Base-by-base conservation (phyloP, 2,888 invertebrate genomes). In the Amblyjoppa fuscipennis region DNA sequence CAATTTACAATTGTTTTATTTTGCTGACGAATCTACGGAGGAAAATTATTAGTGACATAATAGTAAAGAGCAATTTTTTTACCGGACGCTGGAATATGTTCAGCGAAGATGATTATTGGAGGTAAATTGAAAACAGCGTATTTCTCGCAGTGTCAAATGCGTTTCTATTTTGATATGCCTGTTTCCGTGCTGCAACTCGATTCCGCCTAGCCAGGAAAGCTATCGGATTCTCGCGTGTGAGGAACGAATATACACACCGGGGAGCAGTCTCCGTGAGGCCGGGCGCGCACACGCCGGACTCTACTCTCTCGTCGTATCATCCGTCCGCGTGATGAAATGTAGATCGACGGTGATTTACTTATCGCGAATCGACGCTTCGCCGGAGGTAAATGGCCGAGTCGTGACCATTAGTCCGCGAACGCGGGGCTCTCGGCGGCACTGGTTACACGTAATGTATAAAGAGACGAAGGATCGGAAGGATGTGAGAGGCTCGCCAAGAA, bases 311-410 rank as follows among this genome's bases (percentile, higher is more conserved):
- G 79, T 85, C 81, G 87, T 86, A 88, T 91, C 90, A 90, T 89
- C 87, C 88, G 94, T 89, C 94, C 93, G 79, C 87, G 94, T 95
- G 94, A 94, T 94, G 95, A 94, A 95, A 95, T 94, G 95, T 94
- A 95, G 95, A 95, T 95, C 95, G 94, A 93, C 94, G 94, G 95
- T 95, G 95, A 95, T 95, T 95, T 95, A 94, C 93, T 95, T 95
- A 94, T 94, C 95, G 94, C 94, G 94, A 95, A 95, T 93, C 93
- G 95, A 94, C 94, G 94, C 95, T 95, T 94, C 94, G 95, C 95
- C 95, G 95, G 95, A 95, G 95, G 95, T 95, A 95, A 95, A 95
- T 95, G 95, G 95, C 93, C 94, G 94, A 95, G 94, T 95, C 95
- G 95, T 95, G 95, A 95, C 95, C 95, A 95, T 95, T 95, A 95